Evolutionary conservation across 30 jellyfish, hydroid and myxozoan species (phyloP).

Genomic region (Pelagia noctiluca): DNA sequence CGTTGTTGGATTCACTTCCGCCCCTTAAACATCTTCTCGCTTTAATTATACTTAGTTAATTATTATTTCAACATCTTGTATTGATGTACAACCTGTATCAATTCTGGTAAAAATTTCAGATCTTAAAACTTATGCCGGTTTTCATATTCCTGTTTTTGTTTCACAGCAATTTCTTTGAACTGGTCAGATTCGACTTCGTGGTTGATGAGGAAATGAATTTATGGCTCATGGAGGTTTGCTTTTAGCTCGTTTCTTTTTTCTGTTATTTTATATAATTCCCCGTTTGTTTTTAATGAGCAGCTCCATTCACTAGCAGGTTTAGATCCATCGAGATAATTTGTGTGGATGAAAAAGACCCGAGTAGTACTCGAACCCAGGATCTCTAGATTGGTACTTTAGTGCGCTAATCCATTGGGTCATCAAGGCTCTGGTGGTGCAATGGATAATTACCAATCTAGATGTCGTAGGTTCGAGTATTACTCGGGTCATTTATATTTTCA

Average conservation of each 20-base stretch:
- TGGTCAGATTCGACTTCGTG: conserved; percentile 92
- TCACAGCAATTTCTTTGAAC: conserved; percentile 94
- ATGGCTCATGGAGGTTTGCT: conserved; percentile 96
- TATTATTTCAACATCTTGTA: too few species aligned
- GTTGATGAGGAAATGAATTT: conserved; percentile 78
- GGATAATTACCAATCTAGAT: too few species aligned
- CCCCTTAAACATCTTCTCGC: too few species aligned
- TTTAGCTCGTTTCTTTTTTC: background rate
- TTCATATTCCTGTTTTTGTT: too few species aligned
- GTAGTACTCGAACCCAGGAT: background rate
- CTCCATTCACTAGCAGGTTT: background rate
- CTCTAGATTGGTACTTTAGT: background rate
- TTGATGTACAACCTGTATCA: background rate
- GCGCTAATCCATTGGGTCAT: background rate
- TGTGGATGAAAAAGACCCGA: too few species aligned
- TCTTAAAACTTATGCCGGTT: too few species aligned
- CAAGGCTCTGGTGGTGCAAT: too few species aligned
- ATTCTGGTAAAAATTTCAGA: too few species aligned
- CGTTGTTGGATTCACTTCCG: too few species aligned
- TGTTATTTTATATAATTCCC: background rate
- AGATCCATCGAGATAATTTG: too few species aligned
- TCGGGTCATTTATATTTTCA: background rate
- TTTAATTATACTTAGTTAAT: too few species aligned
- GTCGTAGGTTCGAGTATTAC: too few species aligned
- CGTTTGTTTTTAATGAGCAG: background rate